Percentiles rank a stretch among this genome's conserved stretches.
These are phyloP conservation scores for Hesperia comma DNA, from an alignment of 2,888 invertebrate species.

Conservation along the genomic window DNA sequence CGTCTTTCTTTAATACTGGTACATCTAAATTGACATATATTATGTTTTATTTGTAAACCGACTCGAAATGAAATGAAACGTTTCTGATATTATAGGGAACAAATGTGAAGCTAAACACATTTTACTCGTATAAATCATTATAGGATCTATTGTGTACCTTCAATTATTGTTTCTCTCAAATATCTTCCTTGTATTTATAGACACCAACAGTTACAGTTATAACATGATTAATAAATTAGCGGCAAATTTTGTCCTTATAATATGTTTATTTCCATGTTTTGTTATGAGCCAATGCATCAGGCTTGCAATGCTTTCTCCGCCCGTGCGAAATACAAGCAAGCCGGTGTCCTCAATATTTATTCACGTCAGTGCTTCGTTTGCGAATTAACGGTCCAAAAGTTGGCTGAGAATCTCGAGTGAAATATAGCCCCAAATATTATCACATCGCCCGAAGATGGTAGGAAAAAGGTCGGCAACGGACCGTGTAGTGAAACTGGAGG, in stretches of 20 bases:
- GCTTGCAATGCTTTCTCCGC: background rate
- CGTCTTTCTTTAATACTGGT: background rate
- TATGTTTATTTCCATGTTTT: background rate
- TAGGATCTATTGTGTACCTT: too few species aligned
- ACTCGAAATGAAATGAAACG: too few species aligned
- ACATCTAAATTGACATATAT: background rate
- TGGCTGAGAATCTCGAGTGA: constrained; percentile 26
- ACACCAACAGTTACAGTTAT: too few species aligned
- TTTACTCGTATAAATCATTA: too few species aligned
- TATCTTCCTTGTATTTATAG: too few species aligned
- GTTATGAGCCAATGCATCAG: background rate
- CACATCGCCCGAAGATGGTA: constrained; percentile 38
- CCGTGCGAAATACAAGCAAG: background rate
- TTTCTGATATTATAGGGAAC: too few species aligned
- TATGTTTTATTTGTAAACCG: too few species aligned
- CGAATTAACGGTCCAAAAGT: constrained; percentile 36
- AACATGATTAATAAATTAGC: too few species aligned
- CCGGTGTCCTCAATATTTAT: constrained; percentile 26
- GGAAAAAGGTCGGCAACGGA: constrained; percentile 52
- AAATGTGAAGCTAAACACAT: too few species aligned
- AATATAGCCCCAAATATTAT: constrained; percentile 37
- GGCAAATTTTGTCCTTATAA: background rate
- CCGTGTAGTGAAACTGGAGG: constrained; percentile 54
- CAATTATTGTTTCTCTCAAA: too few species aligned
- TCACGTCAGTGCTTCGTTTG: constrained; percentile 17